Evolutionary conservation across 2,113 vertebrate species (phyloP), one percentile per base, ranked within the genome.

Genomic region (Cyrtonyx montezumae): DNA sequence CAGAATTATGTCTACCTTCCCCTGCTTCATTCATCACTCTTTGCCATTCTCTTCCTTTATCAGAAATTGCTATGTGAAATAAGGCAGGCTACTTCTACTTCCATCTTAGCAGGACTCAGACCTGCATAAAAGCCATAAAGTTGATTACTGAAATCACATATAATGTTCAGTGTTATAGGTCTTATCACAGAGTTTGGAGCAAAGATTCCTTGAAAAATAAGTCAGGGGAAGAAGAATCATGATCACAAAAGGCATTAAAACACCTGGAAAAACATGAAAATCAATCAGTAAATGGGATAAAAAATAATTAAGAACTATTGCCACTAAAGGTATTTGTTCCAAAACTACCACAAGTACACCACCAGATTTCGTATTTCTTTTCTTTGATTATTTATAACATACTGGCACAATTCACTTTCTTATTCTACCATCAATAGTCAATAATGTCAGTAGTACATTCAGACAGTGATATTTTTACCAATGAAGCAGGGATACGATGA

Each of bases 81-180:
- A 79, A 83, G 65, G 78, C 16, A 84, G 51, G 20, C 4, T 67
- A 59, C 59, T 9, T 82, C 46, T 73, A 79, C 77, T 77, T 84
- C 78, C 42, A 30, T 43, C 59, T 63, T 37, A 17, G 32, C 46
- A 82, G 12, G 37, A 74, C 25, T 70, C 28, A 37, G 32, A 43
- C 30, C 53, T 58, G 46, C 40, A 91, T 43, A 68, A 82, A 87
- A 80, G 51, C 40, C 36, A 45, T 56, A 23, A 80, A 66, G 42
- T 11, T 92, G 68, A 87, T 93, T 79, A 55, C 30, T 87, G 87
- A 63, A 66, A 77, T 87, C 78, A 78, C 8, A 80, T 83, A 58
- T 68, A 56, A 74, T 14, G 10, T 78, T 66, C 56, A 2, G 0
- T 48, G 18, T 42, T 79, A n/a, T 11, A 25, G 40, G 25, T 53